Evolutionary conservation across 2,888 invertebrate species (phyloP), one percentile per base, ranked within the genome.

Genomic region (Odontomyia ornata): DNA sequence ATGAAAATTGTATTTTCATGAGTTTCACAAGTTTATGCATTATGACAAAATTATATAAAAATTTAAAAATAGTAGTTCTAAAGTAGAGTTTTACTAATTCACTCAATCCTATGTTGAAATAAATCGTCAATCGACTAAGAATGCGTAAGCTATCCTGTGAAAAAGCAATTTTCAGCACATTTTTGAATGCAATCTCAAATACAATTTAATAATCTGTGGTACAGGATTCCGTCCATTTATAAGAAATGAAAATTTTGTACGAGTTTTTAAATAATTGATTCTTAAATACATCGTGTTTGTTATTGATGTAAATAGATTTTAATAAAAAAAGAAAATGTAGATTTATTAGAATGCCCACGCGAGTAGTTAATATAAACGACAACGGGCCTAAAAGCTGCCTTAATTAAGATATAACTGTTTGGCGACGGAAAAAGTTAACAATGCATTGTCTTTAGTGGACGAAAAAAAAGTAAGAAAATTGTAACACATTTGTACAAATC

Each of bases 321-420:
- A 30, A 47, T 15, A 15, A 47, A 47, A 71, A 71, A 52, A 43
- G 36, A 36, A 30, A 15, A 23, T 27, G 15, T 25, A 62, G 62
- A 27, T 62, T 15, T 62, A 25, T 62, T 27, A 62, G 28, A 27
- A 11, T 62, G 62, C 27, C 62, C 62, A 62, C 27, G 27, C 36
- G 36, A 36, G 36, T 36, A 36, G 36, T 36, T 36, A 62, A 62
- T 15, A 62, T 21, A 60, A 11, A 9, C 52, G 52, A 52, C 52
- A 46, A 52, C 18, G 62, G 75, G 77, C 64, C 77, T 79, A 64
- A 67, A 28, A 75, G 79, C 79, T 79, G 79, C 79, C 79, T 79
- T 79, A 75, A 69, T 75, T 79, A 79, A 79, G 79, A 79, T 79
- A 79, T 21, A 71, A 62, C 18, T 28, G 52, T 46, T 36, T 18